Evolutionary conservation across 2,113 vertebrate species (phyloP).

Genomic region (Capra hircus): DNA sequence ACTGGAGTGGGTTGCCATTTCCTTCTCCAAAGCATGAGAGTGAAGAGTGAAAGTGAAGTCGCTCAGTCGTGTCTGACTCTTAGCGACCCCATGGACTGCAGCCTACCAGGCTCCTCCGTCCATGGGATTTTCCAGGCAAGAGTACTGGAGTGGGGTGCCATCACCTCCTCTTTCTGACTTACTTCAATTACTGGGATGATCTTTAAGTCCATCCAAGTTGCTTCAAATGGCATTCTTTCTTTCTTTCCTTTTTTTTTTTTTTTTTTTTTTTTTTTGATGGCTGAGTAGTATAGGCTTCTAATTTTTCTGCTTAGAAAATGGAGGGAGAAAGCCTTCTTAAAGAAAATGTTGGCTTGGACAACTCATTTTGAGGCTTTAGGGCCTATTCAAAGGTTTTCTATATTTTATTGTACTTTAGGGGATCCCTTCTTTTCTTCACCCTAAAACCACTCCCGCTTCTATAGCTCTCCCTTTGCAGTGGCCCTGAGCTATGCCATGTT

Average conservation of each 20-base stretch:
- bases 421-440: slow-evolving; percentile 13
- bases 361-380: neutral
- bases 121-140: no score
- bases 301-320: neutral
- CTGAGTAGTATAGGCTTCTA: neutral
- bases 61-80: no score
- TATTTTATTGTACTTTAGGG: neutral
- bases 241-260: no score
- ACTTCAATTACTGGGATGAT: neutral
- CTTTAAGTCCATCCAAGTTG: neutral
- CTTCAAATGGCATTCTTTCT: neutral
- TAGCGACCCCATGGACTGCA: no score
- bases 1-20: no score
- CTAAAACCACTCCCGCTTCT: neutral
- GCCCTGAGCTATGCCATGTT: neutral
- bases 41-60: no score
- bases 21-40: no score
- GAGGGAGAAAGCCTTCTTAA: neutral
- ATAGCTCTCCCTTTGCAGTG: neutral
- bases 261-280: neutral
- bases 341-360: slow-evolving; percentile 32
- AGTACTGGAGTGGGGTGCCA: no score
- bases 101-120: no score
- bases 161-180: neutral
- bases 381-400: neutral